Percentiles rank a stretch among this genome's conserved stretches.
phyloP scores from a whole-genome alignment of 2,113 vertebrate species.

The Carettochelys insculpta region DNA sequence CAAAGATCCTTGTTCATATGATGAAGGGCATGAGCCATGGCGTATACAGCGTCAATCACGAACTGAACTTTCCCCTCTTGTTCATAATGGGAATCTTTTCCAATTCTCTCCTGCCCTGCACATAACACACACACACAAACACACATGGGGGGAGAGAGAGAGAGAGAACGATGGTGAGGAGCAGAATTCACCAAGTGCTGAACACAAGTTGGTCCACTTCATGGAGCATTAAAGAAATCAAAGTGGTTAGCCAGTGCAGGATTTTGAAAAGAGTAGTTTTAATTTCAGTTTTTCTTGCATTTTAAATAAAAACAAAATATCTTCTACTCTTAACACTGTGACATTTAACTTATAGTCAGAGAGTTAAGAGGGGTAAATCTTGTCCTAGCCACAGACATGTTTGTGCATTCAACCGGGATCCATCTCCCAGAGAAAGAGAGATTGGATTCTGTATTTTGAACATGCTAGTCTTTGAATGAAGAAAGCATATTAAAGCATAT shows the following conservation, averaged over 20 bases:
- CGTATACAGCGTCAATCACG: constrained; percentile 93
- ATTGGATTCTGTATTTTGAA: fast-evolving
- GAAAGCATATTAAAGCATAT: neutral
- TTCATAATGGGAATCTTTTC: constrained; percentile 91
- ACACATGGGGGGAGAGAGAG: constrained; percentile 20
- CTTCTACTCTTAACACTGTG: fast-evolving
- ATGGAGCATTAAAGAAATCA: fast-evolving
- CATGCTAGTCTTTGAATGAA: neutral
- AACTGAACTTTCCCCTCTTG: constrained; percentile 98
- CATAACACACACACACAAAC: constrained; percentile 28
- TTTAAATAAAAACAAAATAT: neutral
- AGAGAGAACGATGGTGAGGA: constrained; percentile 5
- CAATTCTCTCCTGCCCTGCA: constrained; percentile 93
- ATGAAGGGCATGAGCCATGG: constrained; percentile 94
- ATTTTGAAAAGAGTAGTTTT: neutral
- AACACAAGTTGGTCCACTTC: fast-evolving
- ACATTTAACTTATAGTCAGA: neutral
- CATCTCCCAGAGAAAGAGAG: neutral
- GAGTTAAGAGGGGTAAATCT: neutral
- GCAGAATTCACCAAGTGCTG: neutral
- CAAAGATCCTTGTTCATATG: constrained; percentile 95
- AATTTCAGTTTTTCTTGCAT: neutral
- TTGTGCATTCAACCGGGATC: neutral
- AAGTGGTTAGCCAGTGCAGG: fast-evolving
- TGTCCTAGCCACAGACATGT: fast-evolving